Percentiles rank a stretch among this genome's conserved stretches.
Conservation (phyloP, 2,888 invertebrate species). For the Erynnis tages region DNA sequence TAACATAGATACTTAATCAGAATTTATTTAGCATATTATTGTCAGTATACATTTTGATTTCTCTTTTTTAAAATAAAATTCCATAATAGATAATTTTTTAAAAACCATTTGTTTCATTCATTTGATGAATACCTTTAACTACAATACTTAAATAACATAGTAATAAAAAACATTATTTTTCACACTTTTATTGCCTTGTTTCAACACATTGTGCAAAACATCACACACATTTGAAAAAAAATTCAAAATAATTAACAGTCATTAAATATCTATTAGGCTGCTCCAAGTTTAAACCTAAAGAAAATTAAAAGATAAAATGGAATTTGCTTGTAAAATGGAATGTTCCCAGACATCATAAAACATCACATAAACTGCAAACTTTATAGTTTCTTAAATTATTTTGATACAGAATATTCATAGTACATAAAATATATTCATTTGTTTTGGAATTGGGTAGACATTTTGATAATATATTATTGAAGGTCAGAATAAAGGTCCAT, state of each 20-base stretch:
- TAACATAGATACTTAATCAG: conserved; percentile 2
- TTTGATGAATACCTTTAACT: not conserved
- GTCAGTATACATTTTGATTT: conserved; percentile 15
- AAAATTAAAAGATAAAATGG: not conserved
- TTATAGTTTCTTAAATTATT: too few relatives aligned
- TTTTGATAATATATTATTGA: too few relatives aligned
- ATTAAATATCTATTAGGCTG: not conserved
- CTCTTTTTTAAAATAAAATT: conserved; percentile 17
- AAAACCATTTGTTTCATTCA: not conserved
- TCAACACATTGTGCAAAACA: conserved; percentile 10
- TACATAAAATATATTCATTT: too few relatives aligned
- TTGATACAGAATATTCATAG: too few relatives aligned
- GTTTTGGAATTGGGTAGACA: too few relatives aligned
- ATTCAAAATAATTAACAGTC: conserved; percentile 17
- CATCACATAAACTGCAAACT: too few relatives aligned
- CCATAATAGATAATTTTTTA: conserved; percentile 19
- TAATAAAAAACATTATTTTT: conserved; percentile 11
- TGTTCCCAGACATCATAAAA: too few relatives aligned
- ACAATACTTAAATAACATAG: not conserved
- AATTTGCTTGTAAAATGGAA: too few relatives aligned
- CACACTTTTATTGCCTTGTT: conserved; percentile 22
- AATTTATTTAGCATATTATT: conserved; percentile 26
- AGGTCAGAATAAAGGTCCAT: too few relatives aligned
- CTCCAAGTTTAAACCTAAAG: not conserved
- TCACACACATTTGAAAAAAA: conserved; percentile 2